Conservation (phyloP, 2,797 vertebrate species). For the Nannoperca australis region DNA sequence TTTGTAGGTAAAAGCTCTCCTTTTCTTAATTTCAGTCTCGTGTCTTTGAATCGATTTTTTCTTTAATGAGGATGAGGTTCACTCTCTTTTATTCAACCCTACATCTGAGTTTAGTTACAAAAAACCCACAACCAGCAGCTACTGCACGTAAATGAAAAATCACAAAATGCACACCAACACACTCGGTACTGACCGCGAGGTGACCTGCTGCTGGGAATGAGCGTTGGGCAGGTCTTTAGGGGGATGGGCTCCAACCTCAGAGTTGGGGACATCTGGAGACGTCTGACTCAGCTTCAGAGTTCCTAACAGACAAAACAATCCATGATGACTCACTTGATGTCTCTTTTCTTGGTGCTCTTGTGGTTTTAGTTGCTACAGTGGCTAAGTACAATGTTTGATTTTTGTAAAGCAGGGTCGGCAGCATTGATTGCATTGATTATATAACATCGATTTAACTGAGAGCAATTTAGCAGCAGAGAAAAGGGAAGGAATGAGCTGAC, state of each 20-base stretch:
- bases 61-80: constrained; percentile 11
- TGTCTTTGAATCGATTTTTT: background rate
- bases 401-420: constrained; percentile 14
- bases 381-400: constrained; percentile 10
- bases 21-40: background rate
- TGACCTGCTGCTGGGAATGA: constrained; percentile 91
- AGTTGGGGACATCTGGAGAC: constrained; percentile 89
- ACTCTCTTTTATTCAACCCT: background rate
- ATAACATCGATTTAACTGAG: constrained; percentile 51
- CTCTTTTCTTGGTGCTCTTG: background rate
- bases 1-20: background rate
- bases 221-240: constrained; percentile 89
- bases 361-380: background rate
- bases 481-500: constrained; percentile 34
- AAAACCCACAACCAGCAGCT: background rate
- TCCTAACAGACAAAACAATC: constrained; percentile 58
- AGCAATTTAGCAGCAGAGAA: constrained; percentile 49
- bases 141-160: background rate
- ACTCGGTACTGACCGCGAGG: constrained; percentile 78
- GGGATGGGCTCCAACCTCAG: constrained; percentile 82
- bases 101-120: background rate
- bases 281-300: constrained; percentile 92
- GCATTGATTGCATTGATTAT: constrained; percentile 58
- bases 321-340: constrained; percentile 17
- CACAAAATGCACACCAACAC: background rate